Evolutionary conservation across 2,113 vertebrate species (phyloP).

Genomic region (Mastomys coucha): DNA sequence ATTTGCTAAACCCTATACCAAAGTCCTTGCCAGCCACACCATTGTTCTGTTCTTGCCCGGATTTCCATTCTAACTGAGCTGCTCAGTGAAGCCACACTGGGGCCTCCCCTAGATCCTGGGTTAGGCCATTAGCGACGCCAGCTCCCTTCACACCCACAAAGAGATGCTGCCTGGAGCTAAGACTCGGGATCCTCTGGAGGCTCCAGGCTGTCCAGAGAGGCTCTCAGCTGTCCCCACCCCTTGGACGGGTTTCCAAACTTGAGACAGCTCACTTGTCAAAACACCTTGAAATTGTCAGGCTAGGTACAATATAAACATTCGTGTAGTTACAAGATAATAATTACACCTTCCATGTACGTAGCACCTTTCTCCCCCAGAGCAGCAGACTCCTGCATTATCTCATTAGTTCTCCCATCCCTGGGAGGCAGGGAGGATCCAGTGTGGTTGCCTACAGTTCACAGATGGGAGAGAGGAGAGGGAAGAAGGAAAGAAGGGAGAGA

Average conservation of each 20-base stretch:
- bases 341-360: constrained; percentile 73
- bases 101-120: background rate
- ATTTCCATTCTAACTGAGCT: background rate
- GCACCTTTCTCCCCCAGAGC: constrained; percentile 72
- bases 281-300: constrained; percentile 50
- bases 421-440: constrained; percentile 71
- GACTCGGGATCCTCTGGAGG: background rate
- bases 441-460: background rate
- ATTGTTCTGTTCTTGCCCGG: constrained; percentile 40
- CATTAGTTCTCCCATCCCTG: constrained; percentile 71
- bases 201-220: background rate
- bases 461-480: background rate
- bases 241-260: constrained; percentile 19
- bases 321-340: constrained; percentile 82
- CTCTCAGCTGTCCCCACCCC: constrained; percentile 32
- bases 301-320: constrained; percentile 71
- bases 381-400: constrained; percentile 68
- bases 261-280: constrained; percentile 64
- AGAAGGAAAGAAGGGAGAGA: background rate
- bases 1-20: constrained; percentile 58
- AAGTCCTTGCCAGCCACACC: constrained; percentile 66
- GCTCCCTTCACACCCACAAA: fast-evolving
- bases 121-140: background rate
- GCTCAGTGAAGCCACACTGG: background rate
- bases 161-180: fast-evolving